Conservation (phyloP, 1,140 invertebrate genomes). For the Drosophila willistoni region DNA sequence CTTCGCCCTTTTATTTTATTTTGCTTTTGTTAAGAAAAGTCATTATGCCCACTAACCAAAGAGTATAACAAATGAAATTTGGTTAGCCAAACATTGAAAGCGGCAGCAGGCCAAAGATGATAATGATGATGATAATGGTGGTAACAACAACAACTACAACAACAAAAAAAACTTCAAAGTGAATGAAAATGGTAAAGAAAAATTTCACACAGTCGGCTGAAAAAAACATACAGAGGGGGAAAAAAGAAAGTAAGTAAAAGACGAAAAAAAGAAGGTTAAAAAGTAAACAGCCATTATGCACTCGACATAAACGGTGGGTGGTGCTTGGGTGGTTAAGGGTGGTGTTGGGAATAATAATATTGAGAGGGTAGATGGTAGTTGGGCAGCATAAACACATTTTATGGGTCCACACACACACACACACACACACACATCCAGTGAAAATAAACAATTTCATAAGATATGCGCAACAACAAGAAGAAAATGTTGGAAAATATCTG, state of each 20-base stretch:
- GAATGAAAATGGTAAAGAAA: constrained; percentile 58
- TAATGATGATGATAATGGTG: constrained; percentile 11
- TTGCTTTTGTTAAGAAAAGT: not conserved
- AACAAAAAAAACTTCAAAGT: constrained; percentile 63
- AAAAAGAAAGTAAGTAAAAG: constrained; percentile 12
- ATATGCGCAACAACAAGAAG: constrained; percentile 56
- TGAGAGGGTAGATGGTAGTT: constrained; percentile 65
- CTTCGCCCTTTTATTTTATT: not conserved
- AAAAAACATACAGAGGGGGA: not conserved
- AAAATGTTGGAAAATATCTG: constrained; percentile 67
- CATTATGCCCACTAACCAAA: constrained; percentile 1
- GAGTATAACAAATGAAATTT: constrained; percentile 34
- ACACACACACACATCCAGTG: constrained; percentile 33
- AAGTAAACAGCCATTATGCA: constrained; percentile 81
- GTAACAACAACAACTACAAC: constrained; percentile 10
- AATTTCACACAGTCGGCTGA: constrained; percentile 23
- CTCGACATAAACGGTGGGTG: constrained; percentile 67
- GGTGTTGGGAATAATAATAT: constrained; percentile 33
- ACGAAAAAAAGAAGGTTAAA: constrained; percentile 52
- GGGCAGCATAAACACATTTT: constrained; percentile 78
- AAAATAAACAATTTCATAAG: constrained; percentile 81
- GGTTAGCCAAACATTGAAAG: constrained; percentile 46
- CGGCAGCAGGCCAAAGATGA: constrained; percentile 22
- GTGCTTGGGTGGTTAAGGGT: not conserved
- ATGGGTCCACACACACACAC: constrained; percentile 48